Conservation (phyloP, 2,113 vertebrate species). For the Alethe castanea region DNA sequence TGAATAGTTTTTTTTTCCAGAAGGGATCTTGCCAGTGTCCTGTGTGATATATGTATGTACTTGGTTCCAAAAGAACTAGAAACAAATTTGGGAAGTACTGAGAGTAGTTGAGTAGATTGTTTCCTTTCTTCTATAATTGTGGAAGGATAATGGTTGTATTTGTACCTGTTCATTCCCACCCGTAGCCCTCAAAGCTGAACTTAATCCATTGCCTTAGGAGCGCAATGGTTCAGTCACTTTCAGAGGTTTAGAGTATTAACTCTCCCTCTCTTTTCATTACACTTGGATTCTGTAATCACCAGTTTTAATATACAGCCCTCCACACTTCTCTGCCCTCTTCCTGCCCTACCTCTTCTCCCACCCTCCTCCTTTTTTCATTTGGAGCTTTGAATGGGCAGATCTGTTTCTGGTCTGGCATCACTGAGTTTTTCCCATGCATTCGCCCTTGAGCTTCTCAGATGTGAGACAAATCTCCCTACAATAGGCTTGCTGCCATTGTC, state of each 20-base stretch:
- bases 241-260: slow-evolving; percentile 51
- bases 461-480: slow-evolving; percentile 87
- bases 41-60: slow-evolving; percentile 76
- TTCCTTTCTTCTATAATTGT: slow-evolving; percentile 74
- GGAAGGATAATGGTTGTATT: slow-evolving; percentile 67
- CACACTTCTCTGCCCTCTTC: slow-evolving; percentile 40
- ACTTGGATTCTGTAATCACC: slow-evolving; percentile 56
- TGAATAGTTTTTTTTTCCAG: slow-evolving; percentile 43
- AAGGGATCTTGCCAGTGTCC: slow-evolving; percentile 79
- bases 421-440: slow-evolving; percentile 92
- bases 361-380: slow-evolving; percentile 71
- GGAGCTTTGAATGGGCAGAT: slow-evolving; percentile 85
- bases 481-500: slow-evolving; percentile 88
- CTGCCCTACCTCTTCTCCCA: slow-evolving; percentile 9
- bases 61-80: slow-evolving; percentile 69
- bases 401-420: slow-evolving; percentile 88
- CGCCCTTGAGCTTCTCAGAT: slow-evolving; percentile 80
- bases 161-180: slow-evolving; percentile 61
- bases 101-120: slow-evolving; percentile 38
- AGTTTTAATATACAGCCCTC: slow-evolving; percentile 58
- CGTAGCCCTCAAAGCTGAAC: slow-evolving; percentile 69
- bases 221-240: slow-evolving; percentile 61
- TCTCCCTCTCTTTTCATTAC: slow-evolving; percentile 50
- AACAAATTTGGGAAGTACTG: slow-evolving; percentile 46
- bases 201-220: slow-evolving; percentile 72